Percentiles rank a stretch among this genome's conserved stretches.
These are phyloP conservation scores for Murina feae DNA, from an alignment of 2,113 vertebrate genomes.

Conservation along the genomic window DNA sequence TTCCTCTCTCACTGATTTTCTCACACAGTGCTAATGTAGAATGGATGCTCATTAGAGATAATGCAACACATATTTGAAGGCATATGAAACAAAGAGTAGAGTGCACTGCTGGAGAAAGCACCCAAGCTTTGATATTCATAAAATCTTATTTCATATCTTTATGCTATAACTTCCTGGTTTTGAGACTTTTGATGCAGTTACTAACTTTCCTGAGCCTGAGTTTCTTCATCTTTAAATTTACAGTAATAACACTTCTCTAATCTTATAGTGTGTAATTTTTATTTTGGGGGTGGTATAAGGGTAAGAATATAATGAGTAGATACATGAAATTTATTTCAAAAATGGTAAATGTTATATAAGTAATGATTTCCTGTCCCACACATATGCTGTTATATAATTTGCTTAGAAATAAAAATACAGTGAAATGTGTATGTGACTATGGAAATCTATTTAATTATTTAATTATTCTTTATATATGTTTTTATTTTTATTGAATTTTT, in stretches of 20 bases:
- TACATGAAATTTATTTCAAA: neutral
- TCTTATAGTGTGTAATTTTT: neutral
- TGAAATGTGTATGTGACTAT: neutral
- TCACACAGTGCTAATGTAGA: neutral
- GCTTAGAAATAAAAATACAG: neutral
- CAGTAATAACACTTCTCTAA: neutral
- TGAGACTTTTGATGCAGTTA: neutral
- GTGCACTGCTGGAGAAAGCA: neutral
- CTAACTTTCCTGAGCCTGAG: neutral
- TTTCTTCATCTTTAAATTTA: neutral
- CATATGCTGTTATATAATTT: neutral
- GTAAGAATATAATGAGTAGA: neutral
- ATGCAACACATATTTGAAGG: neutral
- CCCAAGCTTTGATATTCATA: neutral
- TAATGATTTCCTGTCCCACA: neutral
- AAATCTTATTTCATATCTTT: neutral
- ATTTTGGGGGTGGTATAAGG: neutral
- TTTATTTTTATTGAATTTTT: neutral
- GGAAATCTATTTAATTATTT: neutral
- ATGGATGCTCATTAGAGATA: neutral
- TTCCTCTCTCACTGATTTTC: neutral
- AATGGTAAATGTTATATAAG: neutral
- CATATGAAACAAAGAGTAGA: neutral
- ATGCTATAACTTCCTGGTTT: neutral
- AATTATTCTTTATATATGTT: neutral